phyloP scores from a whole-genome alignment of 1,140 invertebrate genomes.

The Rhagoletis zephyria region DNA sequence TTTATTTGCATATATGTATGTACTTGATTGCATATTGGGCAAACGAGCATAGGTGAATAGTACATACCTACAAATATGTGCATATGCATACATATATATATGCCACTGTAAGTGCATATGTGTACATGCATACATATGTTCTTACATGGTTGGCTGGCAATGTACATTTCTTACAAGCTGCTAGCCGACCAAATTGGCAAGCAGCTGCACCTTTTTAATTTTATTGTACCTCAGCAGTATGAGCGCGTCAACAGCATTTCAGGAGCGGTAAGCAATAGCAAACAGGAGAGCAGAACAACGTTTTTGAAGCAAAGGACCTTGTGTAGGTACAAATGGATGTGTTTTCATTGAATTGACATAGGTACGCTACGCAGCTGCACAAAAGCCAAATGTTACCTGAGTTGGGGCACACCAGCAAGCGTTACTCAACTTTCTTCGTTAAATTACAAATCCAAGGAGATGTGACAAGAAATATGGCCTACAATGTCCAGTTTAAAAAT shows the following conservation, averaged over 20 bases:
- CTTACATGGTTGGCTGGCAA: neutral
- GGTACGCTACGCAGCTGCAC: neutral
- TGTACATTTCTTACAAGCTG: neutral
- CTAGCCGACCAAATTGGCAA: neutral
- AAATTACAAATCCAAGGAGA: too few species aligned
- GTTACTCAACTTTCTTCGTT: neutral
- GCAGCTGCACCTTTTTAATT: conserved; percentile 29
- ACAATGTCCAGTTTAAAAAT: too few species aligned
- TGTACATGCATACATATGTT: neutral
- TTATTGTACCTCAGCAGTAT: conserved; percentile 8
- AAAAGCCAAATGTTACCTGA: neutral
- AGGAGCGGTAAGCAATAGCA: neutral
- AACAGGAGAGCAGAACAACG: neutral
- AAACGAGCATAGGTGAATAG: neutral
- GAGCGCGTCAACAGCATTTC: neutral
- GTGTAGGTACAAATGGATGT: neutral
- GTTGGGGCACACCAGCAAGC: neutral
- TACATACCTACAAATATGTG: neutral
- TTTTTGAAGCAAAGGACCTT: neutral
- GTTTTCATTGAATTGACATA: conserved; percentile 4
- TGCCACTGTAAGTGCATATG: neutral
- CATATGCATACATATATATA: neutral
- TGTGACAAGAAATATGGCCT: too few species aligned
- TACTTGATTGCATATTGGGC: neutral
- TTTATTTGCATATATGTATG: neutral